Evolutionary conservation across 2,797 vertebrate genomes (phyloP), one percentile per base, ranked within the genome.

Genomic region (Betta splendens): DNA sequence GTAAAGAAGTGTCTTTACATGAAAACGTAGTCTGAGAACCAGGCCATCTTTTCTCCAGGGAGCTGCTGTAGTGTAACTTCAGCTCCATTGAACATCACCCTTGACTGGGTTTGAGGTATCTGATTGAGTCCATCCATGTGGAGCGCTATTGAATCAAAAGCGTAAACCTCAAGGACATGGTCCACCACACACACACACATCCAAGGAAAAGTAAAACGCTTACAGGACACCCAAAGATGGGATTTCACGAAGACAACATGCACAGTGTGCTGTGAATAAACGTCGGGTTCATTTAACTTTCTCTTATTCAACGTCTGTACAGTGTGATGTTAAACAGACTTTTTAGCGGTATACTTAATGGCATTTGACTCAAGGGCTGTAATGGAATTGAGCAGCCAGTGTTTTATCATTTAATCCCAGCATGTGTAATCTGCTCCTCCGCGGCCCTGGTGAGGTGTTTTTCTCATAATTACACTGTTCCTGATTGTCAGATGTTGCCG

Each of bases 101-200:
- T 90, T 85, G 88, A 89, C 75, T 90, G 84, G 71, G 75, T 85
- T 67, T 75, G 77, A 85, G 86, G 79, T 87, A 88, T 91, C 88
- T 90, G 89, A 91, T 90, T 86, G 89, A 90, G 87, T 87, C 86
- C 85, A 87, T 89, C 89, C 89, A 91, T 87, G 89, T 91, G 89
- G 82, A 90, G 89, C 82, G 70, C 87, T 80, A 90, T 88, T 89
- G 90, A 90, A 91, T 90, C 86, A 86, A 79, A 83, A 85, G 81
- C 87, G 89, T 89, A 90, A 90, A 90, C 89, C 89, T 87, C 81
- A 87, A 87, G 86, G 89, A 89, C 86, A 85, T 66, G 82, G 79
- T 87, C 87, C 84, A 80, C 13, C 84, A 93, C 94, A 94, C 93
- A 93, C 80, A 79, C 73, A 73, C 61, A 33, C 17, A 32, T n/a